phyloP scores from a whole-genome alignment of 2,888 invertebrate genomes.

The Ganaspis brasiliensis region DNA sequence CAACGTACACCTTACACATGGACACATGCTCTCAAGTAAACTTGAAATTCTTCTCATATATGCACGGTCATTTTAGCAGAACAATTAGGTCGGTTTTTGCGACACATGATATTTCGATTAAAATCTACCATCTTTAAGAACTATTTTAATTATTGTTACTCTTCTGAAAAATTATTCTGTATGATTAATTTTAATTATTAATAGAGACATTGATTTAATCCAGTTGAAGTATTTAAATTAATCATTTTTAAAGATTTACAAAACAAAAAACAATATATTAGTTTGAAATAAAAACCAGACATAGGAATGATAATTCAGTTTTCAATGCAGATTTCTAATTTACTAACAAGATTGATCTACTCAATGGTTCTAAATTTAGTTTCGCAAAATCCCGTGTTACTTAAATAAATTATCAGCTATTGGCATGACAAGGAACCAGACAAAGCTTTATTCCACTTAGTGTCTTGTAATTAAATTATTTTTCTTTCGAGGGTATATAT shows the following conservation, averaged over 20 bases:
- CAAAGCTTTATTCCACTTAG: neutral
- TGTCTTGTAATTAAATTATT: no score
- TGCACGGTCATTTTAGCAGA: conserved; percentile 64
- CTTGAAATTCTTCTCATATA: conserved; percentile 50
- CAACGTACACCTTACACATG: conserved; percentile 31
- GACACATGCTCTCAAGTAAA: conserved; percentile 45
- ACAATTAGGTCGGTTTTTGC: conserved; percentile 64
- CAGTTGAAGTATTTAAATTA: no score
- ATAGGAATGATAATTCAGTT: no score
- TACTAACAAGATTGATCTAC: neutral
- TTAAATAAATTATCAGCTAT: conserved; percentile 2
- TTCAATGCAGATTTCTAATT: neutral
- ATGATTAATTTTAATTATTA: no score
- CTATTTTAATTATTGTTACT: neutral
- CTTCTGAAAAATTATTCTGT: neutral
- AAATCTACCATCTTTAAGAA: neutral
- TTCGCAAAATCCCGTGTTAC: neutral
- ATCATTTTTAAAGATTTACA: no score
- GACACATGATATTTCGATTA: conserved; percentile 47
- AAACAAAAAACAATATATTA: no score
- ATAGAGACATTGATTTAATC: no score
- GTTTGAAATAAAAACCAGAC: no score
- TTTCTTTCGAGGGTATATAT: neutral
- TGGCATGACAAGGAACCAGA: neutral
- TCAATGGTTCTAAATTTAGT: conserved; percentile 12